Base-by-base conservation (phyloP, 2,797 vertebrate species). In the Botia almorhae region DNA sequence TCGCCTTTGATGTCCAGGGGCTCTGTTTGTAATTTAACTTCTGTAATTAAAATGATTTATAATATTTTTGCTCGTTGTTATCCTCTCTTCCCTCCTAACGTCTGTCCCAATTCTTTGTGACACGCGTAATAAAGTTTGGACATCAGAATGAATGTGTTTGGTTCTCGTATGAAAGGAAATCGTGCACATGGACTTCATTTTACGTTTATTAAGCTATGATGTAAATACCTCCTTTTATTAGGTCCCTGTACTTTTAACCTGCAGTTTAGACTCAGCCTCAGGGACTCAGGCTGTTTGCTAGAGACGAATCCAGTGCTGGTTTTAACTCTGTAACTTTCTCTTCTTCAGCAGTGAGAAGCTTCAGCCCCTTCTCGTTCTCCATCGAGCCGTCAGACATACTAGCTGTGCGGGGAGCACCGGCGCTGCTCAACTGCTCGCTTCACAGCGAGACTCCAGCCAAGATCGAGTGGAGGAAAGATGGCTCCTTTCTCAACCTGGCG, bases 381-480 rank as follows among this genome's bases (percentile, higher is more conserved):
- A 93, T 92, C 90, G 97, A 99, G 88, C 98, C 98, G 1, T 83
- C 83, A 87, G 97, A 99, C 72, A 91, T 92, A 0, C 88, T 98
- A 86, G 92, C 96, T 0, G 81, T 95, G 17, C 95, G 97, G 0
- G 96, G 97, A 0, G 93, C 91, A 3, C 88, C 95, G 0, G 95
- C 94, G 0, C 8, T 94, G 69, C 92, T 99, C 87, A 99, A 99
- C 93, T 99, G 98, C 88, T 97, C 97, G 0, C 95, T 94, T 2
- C 92, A 93, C 80, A 95, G 95, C 46, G 95, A 96, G 14, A 85
- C 87, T 48, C 74, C 92, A 2, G 93, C 93, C 17, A 91, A 92
- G 55, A 93, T 98, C 1, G 96, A 97, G 87, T 99, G 98, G 98
- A 98, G 95, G 77, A 99, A 99, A 84, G 98, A 99, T 3, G 98